Evolutionary conservation across 2,797 vertebrate genomes (phyloP).

Genomic region (Myotis pilosus): DNA sequence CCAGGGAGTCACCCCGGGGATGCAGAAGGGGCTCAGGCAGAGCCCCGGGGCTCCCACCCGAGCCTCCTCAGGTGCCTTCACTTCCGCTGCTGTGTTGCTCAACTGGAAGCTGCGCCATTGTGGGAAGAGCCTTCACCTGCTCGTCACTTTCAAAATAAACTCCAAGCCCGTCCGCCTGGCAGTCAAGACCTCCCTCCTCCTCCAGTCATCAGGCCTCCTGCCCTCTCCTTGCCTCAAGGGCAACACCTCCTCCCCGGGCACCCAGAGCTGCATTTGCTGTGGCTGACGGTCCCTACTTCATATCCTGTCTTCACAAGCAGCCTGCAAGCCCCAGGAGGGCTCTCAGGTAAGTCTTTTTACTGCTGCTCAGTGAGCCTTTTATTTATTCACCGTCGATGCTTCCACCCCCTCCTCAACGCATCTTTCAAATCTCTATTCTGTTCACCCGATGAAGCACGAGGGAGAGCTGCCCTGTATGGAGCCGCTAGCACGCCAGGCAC

Average conservation of each 20-base stretch:
- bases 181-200: not conserved
- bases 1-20: not conserved
- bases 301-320: not conserved
- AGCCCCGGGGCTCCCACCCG: not conserved
- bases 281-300: fast-evolving
- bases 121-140: not conserved
- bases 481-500: fast-evolving
- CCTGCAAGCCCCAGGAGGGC: not conserved
- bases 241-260: fast-evolving
- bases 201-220: too few species aligned
- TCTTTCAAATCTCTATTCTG: not conserved
- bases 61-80: not conserved
- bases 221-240: not conserved
- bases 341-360: not conserved
- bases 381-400: too few species aligned
- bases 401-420: not conserved
- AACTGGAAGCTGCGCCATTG: fast-evolving
- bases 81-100: not conserved
- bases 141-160: not conserved
- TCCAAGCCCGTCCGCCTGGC: not conserved
- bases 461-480: not conserved
- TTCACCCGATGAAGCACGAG: too few species aligned
- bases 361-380: not conserved
- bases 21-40: too few species aligned
- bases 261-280: not conserved